Base-by-base conservation (phyloP, 2,888 invertebrate genomes). In the Nymphalis urticae region DNA sequence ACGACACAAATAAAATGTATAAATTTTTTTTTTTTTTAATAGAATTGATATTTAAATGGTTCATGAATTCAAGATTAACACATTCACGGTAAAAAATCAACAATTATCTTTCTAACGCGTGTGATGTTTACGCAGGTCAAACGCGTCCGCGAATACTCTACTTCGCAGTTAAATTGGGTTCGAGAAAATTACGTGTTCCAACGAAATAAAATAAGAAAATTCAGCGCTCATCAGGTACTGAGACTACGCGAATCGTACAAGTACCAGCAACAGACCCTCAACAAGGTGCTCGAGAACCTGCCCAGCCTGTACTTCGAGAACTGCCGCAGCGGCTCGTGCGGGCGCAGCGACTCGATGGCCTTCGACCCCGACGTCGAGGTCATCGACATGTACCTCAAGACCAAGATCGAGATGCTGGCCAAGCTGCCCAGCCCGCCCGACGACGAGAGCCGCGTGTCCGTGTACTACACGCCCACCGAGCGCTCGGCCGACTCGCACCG, bases 171-270 rank as follows among this genome's bases (percentile, higher is more conserved):
- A 79, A 97, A 97, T 88, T 97, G 97, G 96, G 97, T 98, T 76
- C 95, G 98, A 72, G 98, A 98, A 86, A 98, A 98, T 89, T 98
- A 98, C 90, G 97, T 98, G 84, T 97, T 97, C 94, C 98, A 98
- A 88, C 94, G 98, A 68, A 97, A 98, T 88, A 96, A 98, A 88
- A 97, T 98, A 75, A 94, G 98, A 62, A 98, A 98, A 88, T 98
- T 98, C 91, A 98, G 98, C 90, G 96, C 97, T 24, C 97, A 97
- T 84, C 98, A 98, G 88, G 95, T 98, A 69, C 92, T 98, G 59
- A 94, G 97, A 64, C 90, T 98, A 58, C 95, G 98, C 47, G 98
- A 98, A 86, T 97, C 98, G 13, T 98, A 97, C 94, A 98, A 98
- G 88, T 97, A 98, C 83, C 98, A 98, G 87, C 98, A 98, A 86